Conservation (phyloP, 2,113 vertebrate species). For the Emberiza fucata region DNA sequence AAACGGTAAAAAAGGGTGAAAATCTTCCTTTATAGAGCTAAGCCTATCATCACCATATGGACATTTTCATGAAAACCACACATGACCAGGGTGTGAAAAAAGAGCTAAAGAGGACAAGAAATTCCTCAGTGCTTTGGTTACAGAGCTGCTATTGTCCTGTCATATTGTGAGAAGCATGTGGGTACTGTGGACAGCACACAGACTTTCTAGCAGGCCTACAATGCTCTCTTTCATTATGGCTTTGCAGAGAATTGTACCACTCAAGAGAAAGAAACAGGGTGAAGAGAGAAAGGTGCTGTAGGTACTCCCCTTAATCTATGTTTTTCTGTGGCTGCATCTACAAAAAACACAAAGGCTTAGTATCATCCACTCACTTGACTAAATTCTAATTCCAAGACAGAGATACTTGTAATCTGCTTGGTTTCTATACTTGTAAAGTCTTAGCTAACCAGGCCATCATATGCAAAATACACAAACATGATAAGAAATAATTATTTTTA, state of each 20-base stretch:
- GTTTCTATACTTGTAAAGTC: not conserved
- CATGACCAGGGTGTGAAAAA: not conserved
- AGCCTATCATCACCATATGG: not conserved
- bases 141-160: not conserved
- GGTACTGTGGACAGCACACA: not conserved
- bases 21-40: not conserved
- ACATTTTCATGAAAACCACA: not conserved
- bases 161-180: not conserved
- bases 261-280: not conserved
- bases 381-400: not conserved
- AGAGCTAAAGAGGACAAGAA: not conserved
- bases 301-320: not conserved
- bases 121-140: not conserved
- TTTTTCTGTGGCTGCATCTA: not conserved
- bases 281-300: not conserved
- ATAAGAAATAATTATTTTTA: not conserved
- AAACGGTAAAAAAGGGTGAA: not conserved
- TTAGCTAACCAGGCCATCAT: not conserved
- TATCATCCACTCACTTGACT: not conserved
- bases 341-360: not conserved
- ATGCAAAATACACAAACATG: not conserved
- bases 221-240: not conserved
- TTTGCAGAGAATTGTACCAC: not conserved
- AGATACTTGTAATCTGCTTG: not conserved
- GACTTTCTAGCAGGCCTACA: not conserved